Evolutionary conservation across 2,888 invertebrate species (phyloP), one percentile per base, ranked within the genome.

Genomic region (Cenopis cana): DNA sequence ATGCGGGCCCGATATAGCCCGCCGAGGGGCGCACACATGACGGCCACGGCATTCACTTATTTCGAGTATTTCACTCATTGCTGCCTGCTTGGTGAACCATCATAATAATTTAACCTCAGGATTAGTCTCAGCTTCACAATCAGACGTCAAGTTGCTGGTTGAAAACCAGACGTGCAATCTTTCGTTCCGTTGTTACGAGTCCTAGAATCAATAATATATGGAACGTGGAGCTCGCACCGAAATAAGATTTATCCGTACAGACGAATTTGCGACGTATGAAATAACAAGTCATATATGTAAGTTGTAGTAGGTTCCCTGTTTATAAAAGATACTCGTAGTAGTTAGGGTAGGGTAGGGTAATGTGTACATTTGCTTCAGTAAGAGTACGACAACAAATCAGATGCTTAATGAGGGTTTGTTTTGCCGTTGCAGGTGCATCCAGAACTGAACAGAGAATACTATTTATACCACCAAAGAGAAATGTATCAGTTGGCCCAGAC

Each of bases 1-100:
- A 61, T 49, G 71, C 61, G 55, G 62, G 64, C 56, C 67, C 20
- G 55, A 71, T 66, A 71, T 71, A 71, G 66, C 52, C 24, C n/a
- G n/a, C n/a, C 54, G 56, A 65, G 46, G 33, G 62, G 36, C n/a
- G 17, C 17, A 0, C 62, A 36, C 50, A 62, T 52, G 64, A 52
- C 59, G 41, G 10, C n/a, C 1, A 56, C 20, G 18, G 18, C 11
- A 12, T 20, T 20, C 20, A n/a, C 59, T 36, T 11, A 46, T 41
- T n/a, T n/a, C n/a, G n/a, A n/a, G n/a, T n/a, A n/a, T n/a, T 59
- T 46, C 60, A 46, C 46, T 46, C n/a, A n/a, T n/a, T n/a, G n/a
- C n/a, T 46, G 6, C 12, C n/a, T 46, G n/a, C n/a, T 6, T 46
- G 46, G n/a, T n/a, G 6, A 46, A n/a, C 46, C 41, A 41, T 6